Conservation (phyloP, 2,888 invertebrate genomes). For the Spicauda simplicius region DNA sequence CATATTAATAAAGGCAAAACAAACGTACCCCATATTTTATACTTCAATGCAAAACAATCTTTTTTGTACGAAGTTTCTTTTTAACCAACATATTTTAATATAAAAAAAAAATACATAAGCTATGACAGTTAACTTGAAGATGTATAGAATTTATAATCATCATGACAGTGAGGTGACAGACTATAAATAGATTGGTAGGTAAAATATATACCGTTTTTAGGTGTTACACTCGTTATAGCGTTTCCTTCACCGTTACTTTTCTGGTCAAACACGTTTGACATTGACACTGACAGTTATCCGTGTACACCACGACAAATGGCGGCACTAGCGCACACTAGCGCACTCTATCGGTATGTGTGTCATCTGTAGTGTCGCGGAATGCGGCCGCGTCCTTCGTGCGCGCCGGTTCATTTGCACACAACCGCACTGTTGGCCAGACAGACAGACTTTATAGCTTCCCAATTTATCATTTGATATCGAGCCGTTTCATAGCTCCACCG, state of each 20-base stretch:
- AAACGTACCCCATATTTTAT: no score
- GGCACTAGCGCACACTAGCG: constrained; percentile 49
- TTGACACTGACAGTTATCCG: constrained; percentile 28
- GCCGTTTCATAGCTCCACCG: constrained; percentile 37
- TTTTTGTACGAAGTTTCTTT: no score
- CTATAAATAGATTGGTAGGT: no score
- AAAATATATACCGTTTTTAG: no score
- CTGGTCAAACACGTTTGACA: constrained; percentile 9
- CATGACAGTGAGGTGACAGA: no score
- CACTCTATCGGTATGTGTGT: constrained; percentile 73
- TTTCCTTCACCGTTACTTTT: background rate
- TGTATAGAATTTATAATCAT: background rate
- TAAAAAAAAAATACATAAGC: no score
- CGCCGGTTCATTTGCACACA: constrained; percentile 81
- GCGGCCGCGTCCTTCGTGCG: constrained; percentile 83
- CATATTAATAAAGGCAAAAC: no score
- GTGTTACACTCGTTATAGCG: no score
- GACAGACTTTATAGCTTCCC: constrained; percentile 71
- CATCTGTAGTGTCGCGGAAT: constrained; percentile 76
- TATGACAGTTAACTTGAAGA: no score
- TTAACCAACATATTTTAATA: no score
- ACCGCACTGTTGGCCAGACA: constrained; percentile 59
- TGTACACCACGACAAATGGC: constrained; percentile 8
- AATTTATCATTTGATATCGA: constrained; percentile 66
- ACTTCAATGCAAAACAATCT: no score